These are phyloP conservation scores for Premnoplex brunnescens DNA, from an alignment of 2,797 vertebrate genomes.

Conservation along the genomic window DNA sequence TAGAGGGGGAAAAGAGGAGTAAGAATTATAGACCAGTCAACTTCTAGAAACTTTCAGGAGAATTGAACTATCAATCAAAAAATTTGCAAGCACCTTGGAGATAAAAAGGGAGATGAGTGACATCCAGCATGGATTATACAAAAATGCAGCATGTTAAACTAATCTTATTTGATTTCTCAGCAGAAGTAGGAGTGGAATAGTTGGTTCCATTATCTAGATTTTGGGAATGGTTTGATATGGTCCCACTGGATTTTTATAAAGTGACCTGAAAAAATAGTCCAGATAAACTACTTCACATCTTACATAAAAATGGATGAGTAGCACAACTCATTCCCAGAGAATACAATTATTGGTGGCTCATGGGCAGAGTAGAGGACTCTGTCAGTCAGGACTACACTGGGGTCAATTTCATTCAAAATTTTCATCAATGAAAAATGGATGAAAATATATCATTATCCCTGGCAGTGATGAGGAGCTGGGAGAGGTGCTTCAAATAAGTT, in stretches of 20 bases:
- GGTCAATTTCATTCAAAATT: neutral
- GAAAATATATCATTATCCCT: neutral
- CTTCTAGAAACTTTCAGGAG: conserved; percentile 24
- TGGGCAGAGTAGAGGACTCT: neutral
- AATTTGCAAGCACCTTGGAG: conserved; percentile 18
- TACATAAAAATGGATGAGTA: neutral
- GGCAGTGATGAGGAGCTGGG: neutral
- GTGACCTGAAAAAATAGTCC: neutral
- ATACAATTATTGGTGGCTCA: neutral
- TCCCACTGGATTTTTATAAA: neutral
- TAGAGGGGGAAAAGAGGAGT: neutral
- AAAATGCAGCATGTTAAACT: neutral
- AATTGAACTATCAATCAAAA: conserved; percentile 25
- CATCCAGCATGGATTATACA: neutral
- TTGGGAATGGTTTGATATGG: neutral
- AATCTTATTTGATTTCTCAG: neutral
- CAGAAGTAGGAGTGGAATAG: neutral
- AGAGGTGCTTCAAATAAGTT: neutral
- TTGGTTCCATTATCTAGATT: neutral
- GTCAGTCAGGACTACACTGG: neutral
- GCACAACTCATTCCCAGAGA: neutral
- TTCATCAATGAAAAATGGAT: neutral
- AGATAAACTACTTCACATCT: neutral
- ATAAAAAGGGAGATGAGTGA: conserved; percentile 40
- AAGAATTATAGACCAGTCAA: conserved; percentile 34